These are phyloP conservation scores for Eciton burchellii DNA, from an alignment of 1,140 invertebrate species.

Conservation along the genomic window DNA sequence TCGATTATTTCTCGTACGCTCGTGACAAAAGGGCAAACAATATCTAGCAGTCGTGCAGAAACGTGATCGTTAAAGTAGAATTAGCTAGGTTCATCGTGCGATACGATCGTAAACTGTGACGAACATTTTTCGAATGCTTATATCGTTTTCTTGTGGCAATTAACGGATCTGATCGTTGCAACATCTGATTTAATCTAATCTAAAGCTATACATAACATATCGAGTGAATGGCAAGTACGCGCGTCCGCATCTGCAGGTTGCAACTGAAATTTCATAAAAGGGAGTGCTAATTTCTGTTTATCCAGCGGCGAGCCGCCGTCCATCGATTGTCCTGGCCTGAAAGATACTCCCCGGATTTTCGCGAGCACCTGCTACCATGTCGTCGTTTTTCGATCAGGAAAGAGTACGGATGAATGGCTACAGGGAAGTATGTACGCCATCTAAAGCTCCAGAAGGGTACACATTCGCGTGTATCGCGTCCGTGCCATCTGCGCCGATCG, in stretches of 20 bases:
- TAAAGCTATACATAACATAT: neutral
- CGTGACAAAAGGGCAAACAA: neutral
- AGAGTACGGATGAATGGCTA: constrained; percentile 53
- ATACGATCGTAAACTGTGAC: neutral
- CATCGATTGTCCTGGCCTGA: constrained; percentile 16
- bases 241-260: neutral
- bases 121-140: neutral
- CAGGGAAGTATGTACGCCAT: constrained; percentile 32
- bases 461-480: constrained; percentile 48
- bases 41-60: neutral
- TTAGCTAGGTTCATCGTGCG: neutral
- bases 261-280: neutral
- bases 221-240: neutral
- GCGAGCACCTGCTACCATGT: constrained; percentile 54
- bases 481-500: constrained; percentile 81
- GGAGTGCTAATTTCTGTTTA: constrained; percentile 25
- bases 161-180: constrained; percentile 1
- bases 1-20: neutral
- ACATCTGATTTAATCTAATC: neutral
- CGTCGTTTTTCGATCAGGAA: constrained; percentile 56
- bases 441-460: constrained; percentile 52
- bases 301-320: neutral
- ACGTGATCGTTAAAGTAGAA: neutral
- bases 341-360: constrained; percentile 50
- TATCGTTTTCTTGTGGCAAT: constrained; percentile 3